These are phyloP conservation scores for Thecocarcelia acutangulata DNA, from an alignment of 2,888 invertebrate species.

Conservation along the genomic window DNA sequence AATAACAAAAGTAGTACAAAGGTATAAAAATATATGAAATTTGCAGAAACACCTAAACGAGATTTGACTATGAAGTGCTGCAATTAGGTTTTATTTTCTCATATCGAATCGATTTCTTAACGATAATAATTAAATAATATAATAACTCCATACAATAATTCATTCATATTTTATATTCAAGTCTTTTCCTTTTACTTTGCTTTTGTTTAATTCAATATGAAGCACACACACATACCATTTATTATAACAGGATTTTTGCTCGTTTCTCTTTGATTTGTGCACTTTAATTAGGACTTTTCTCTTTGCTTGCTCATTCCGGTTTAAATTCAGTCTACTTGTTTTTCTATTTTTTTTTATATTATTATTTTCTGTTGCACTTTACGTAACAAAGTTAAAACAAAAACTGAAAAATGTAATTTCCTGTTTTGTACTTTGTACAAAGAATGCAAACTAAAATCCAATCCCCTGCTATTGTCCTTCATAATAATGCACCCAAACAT, in stretches of 20 bases:
- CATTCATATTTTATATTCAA: too few species aligned
- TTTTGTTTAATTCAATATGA: neutral
- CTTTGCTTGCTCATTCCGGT: constrained; percentile 4
- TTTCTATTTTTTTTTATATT: neutral
- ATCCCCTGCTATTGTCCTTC: constrained; percentile 50
- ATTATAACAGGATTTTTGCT: neutral
- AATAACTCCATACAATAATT: too few species aligned
- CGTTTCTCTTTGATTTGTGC: constrained; percentile 48
- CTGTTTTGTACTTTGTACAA: constrained; percentile 55
- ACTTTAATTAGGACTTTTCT: constrained; percentile 31
- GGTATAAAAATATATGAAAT: too few species aligned
- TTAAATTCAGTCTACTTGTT: constrained; percentile 1
- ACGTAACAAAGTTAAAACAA: constrained; percentile 57
- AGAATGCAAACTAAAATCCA: constrained; percentile 36
- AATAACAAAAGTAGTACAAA: neutral
- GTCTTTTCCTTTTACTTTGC: too few species aligned
- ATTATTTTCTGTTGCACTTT: constrained; percentile 43
- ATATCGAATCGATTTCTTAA: too few species aligned
- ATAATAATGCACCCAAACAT: constrained; percentile 44
- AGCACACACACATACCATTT: neutral
- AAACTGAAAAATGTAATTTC: constrained; percentile 59
- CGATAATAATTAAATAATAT: too few species aligned
- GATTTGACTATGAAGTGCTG: too few species aligned
- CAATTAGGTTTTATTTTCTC: too few species aligned
- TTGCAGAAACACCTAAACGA: too few species aligned